Conservation (phyloP, 2,113 vertebrate species). For the Microcebus ravelobensis region DNA sequence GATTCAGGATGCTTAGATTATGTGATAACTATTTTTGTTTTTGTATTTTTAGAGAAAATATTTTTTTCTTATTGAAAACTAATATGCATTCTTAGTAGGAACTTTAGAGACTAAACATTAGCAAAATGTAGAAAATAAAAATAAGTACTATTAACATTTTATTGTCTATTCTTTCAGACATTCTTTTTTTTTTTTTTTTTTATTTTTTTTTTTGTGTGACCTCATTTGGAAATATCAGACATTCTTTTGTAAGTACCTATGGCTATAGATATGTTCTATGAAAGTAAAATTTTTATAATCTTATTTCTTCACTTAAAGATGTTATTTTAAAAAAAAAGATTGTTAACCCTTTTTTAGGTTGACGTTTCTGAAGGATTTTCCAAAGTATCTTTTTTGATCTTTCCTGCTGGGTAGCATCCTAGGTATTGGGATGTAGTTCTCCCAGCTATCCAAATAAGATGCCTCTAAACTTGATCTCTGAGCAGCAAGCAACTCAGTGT, state of each 20-base stretch:
- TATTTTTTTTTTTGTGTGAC: too few relatives aligned
- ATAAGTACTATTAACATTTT: not conserved
- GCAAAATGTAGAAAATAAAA: not conserved
- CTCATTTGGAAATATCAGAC: too few relatives aligned
- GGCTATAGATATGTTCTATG: not conserved
- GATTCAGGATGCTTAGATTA: not conserved
- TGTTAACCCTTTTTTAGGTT: not conserved
- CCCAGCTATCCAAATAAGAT: not conserved
- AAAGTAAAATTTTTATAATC: not conserved
- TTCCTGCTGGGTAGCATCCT: not conserved
- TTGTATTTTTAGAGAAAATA: not conserved
- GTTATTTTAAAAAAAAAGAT: not conserved
- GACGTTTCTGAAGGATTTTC: not conserved
- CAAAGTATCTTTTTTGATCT: not conserved
- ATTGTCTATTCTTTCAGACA: not conserved
- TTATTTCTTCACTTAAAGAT: not conserved
- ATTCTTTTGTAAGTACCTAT: not conserved
- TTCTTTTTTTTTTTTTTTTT: conserved; percentile 19
- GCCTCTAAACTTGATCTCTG: not conserved
- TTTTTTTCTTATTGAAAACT: not conserved
- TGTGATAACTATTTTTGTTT: not conserved
- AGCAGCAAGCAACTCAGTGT: not conserved
- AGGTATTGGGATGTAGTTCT: not conserved
- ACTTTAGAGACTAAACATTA: not conserved
- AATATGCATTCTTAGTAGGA: not conserved